A percentile compares a stretch with the other conserved stretches of the same genome.
These are phyloP conservation scores for Eupeodes luniger DNA, from an alignment of 2,888 invertebrate species.

Conservation along the genomic window DNA sequence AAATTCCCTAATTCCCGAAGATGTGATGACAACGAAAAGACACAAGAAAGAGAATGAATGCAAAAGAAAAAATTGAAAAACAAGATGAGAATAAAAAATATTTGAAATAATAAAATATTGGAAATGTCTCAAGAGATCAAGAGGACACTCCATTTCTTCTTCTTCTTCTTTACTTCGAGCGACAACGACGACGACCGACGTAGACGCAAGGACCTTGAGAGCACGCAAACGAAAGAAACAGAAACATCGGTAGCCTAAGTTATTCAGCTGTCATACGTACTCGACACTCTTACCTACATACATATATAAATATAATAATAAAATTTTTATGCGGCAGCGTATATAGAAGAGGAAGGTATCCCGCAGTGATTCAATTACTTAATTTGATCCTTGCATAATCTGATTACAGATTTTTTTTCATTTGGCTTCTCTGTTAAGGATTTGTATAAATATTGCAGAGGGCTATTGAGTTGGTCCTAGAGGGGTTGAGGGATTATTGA, in stretches of 20 bases:
- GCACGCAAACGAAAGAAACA: background rate
- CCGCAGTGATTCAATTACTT: constrained; percentile 44
- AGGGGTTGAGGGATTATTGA: background rate
- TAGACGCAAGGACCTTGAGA: background rate
- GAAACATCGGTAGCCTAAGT: constrained; percentile 3
- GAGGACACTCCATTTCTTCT: background rate
- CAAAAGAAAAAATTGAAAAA: background rate
- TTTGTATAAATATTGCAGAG: background rate
- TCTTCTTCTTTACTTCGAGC: no score
- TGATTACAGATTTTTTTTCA: constrained; percentile 9
- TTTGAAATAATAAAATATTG: constrained; percentile 43
- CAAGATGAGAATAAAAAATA: background rate
- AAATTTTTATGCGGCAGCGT: constrained; percentile 10
- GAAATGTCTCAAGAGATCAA: constrained; percentile 18
- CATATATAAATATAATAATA: background rate
- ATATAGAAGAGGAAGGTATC: constrained; percentile 17
- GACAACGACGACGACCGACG: background rate
- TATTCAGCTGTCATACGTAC: constrained; percentile 10
- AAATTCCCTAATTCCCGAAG: constrained; percentile 31
- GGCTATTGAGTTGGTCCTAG: background rate
- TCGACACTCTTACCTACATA: no score
- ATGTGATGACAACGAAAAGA: background rate
- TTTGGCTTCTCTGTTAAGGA: background rate
- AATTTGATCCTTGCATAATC: constrained; percentile 43
- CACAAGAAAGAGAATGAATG: background rate